Conservation (phyloP, 2,113 vertebrate species). For the Prolemur simus region DNA sequence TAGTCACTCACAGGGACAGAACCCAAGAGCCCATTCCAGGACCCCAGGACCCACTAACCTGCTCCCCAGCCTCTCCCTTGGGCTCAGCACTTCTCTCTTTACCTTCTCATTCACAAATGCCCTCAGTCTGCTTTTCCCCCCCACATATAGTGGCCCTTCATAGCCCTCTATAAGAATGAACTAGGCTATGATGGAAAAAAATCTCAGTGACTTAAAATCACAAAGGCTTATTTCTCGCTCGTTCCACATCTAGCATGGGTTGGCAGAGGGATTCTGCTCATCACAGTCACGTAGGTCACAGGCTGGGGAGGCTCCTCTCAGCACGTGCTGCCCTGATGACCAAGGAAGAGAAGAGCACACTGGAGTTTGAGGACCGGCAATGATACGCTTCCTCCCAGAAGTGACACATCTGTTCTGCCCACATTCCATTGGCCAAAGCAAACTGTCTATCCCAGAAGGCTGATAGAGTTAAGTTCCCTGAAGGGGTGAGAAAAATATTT, state of each 20-base stretch:
- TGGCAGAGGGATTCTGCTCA: background rate
- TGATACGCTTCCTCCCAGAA: background rate
- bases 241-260: background rate
- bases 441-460: background rate
- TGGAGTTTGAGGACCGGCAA: background rate
- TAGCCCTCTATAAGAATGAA: background rate
- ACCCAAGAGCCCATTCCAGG: background rate
- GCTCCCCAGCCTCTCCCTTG: background rate
- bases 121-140: background rate
- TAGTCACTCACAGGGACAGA: background rate
- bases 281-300: background rate
- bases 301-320: background rate
- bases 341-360: background rate
- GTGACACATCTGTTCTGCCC: background rate
- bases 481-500: background rate
- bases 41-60: background rate
- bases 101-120: background rate
- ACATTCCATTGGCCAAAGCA: background rate
- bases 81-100: background rate
- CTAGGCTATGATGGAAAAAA: background rate
- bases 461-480: background rate
- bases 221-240: background rate
- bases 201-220: background rate
- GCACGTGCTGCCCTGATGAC: accelerated
- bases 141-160: background rate